Conservation (phyloP, 2,797 vertebrate species). For the Fratercula arctica region DNA sequence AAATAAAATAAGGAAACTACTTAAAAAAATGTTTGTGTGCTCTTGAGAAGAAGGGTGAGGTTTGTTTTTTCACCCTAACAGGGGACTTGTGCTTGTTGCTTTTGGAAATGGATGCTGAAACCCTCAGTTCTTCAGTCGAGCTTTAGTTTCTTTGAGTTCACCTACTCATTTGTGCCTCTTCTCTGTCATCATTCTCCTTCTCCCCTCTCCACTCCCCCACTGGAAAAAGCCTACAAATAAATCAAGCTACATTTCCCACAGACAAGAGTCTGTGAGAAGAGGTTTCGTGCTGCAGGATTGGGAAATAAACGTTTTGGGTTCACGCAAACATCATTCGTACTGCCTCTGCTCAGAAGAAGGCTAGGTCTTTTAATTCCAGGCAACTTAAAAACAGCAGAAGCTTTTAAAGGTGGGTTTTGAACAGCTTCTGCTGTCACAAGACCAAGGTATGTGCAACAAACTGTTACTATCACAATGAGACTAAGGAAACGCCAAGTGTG, state of each 20-base stretch:
- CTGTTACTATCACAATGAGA: slow-evolving; percentile 49
- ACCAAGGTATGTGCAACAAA: slow-evolving; percentile 35
- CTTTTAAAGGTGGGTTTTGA: slow-evolving; percentile 29
- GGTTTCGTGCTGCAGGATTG: neutral
- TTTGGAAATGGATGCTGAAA: neutral
- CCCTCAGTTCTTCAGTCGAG: neutral
- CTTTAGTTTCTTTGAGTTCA: neutral
- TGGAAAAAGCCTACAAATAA: slow-evolving; percentile 22
- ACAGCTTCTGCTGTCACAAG: neutral
- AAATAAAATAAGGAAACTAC: neutral
- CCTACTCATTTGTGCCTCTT: neutral
- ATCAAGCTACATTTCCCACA: neutral
- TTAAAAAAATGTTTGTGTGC: neutral
- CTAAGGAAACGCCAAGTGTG: neutral
- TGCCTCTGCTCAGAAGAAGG: neutral
- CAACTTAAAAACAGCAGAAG: neutral
- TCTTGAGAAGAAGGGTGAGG: neutral
- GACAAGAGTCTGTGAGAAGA: neutral
- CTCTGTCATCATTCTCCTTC: neutral
- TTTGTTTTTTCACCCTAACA: neutral
- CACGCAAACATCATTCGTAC: neutral
- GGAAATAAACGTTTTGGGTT: neutral
- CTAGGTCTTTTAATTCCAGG: neutral
- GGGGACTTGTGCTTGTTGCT: neutral
- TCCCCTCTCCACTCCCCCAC: neutral